These are phyloP conservation scores for Calameuta filiformis DNA, from an alignment of 2,888 invertebrate species.

Conservation along the genomic window DNA sequence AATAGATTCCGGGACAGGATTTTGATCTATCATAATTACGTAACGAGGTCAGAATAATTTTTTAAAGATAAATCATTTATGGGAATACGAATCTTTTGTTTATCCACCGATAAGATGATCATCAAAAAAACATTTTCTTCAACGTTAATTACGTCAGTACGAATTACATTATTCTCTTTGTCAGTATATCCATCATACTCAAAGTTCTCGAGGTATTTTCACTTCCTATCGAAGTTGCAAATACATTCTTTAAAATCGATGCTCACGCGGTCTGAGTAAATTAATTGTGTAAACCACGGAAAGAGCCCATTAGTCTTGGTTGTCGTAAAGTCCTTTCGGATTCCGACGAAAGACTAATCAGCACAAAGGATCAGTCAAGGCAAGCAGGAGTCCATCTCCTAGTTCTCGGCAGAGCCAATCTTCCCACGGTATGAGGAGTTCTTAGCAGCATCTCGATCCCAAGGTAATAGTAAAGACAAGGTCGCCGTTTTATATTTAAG, in stretches of 20 bases:
- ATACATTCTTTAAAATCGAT: no score
- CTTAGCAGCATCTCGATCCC: slow-evolving; percentile 9
- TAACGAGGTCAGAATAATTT: not conserved
- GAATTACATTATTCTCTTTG: no score
- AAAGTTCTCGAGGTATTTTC: no score
- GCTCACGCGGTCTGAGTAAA: no score
- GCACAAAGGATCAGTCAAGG: slow-evolving; percentile 39
- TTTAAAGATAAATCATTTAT: not conserved
- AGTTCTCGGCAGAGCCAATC: slow-evolving; percentile 30
- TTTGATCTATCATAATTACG: not conserved
- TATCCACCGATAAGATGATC: no score
- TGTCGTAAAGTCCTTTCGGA: not conserved
- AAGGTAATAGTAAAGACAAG: slow-evolving; percentile 53
- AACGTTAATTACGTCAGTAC: no score
- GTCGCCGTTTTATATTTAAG: slow-evolving; percentile 42
- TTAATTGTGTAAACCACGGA: no score
- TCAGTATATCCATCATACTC: no score
- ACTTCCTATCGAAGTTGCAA: no score
- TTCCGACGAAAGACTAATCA: slow-evolving; percentile 34
- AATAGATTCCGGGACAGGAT: not conserved
- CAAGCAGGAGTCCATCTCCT: not conserved
- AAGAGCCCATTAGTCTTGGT: not conserved
- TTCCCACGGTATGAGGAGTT: slow-evolving; percentile 49
- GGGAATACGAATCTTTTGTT: no score
- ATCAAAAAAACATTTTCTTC: no score